Conservation (phyloP, 2,888 invertebrate genomes). For the Oscheius onirici region DNA sequence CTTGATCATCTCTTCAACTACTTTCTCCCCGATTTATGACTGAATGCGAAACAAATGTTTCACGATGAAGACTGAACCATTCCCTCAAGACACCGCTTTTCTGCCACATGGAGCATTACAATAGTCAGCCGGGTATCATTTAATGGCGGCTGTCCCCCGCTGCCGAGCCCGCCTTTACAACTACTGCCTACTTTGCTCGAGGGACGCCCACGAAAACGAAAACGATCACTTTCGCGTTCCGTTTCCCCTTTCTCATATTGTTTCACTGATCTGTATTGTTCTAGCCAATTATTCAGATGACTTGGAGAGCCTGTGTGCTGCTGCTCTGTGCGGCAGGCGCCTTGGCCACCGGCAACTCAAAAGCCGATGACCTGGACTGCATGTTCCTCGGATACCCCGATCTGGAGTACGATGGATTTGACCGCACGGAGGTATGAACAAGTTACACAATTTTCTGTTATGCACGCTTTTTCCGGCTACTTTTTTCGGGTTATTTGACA, state of each 20-base stretch:
- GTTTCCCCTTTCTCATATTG: neutral
- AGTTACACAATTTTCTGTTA: neutral
- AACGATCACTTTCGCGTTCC: constrained; percentile 2
- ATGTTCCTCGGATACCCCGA: constrained; percentile 72
- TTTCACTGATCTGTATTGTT: neutral
- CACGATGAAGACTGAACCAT: neutral
- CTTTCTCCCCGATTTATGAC: neutral
- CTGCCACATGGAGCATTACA: constrained; percentile 33
- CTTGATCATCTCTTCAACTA: neutral
- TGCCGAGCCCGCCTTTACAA: constrained; percentile 31
- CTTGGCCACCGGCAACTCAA: constrained; percentile 40
- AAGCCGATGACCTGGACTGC: constrained; percentile 65
- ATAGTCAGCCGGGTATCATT: constrained; percentile 34
- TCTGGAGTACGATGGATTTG: constrained; percentile 71
- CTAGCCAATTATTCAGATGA: constrained; percentile 19
- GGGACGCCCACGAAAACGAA: constrained; percentile 29
- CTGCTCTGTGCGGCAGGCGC: constrained; percentile 21
- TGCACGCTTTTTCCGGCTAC: neutral
- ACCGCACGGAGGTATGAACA: constrained; percentile 62
- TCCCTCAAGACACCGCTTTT: constrained; percentile 3
- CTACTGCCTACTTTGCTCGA: constrained; percentile 32
- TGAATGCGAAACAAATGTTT: constrained; percentile 1
- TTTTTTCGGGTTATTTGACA: constrained; percentile 1
- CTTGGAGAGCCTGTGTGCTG: constrained; percentile 30
- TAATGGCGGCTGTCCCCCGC: constrained; percentile 33